Evolutionary conservation across 2,888 invertebrate species (phyloP).

Genomic region (Eupelmus urozonus): DNA sequence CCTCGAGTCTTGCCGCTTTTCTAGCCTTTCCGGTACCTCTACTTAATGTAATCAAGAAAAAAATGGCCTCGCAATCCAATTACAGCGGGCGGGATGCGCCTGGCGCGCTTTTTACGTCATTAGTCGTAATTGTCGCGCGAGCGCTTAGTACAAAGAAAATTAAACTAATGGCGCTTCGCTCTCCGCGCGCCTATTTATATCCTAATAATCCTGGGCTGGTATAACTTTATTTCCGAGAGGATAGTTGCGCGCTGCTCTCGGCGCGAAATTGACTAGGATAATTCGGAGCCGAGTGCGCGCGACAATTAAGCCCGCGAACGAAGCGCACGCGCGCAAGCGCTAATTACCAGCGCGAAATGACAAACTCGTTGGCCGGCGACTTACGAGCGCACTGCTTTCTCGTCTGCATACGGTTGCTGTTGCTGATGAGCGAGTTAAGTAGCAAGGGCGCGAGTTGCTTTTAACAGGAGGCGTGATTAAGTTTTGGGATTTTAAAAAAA

Average conservation of each 20-base stretch:
- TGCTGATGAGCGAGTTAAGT: too few relatives aligned
- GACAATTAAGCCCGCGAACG: conserved; percentile 27
- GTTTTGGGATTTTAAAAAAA: too few relatives aligned
- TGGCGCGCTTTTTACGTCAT: conserved; percentile 34
- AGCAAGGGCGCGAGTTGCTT: too few relatives aligned
- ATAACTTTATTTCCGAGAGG: conserved; percentile 47
- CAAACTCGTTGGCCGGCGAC: conserved; percentile 43
- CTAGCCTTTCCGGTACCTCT: too few relatives aligned
- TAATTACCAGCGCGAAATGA: conserved; percentile 25
- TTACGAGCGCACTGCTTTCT: too few relatives aligned
- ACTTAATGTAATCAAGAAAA: conserved; percentile 19
- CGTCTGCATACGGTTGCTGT: too few relatives aligned
- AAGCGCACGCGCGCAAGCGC: too few relatives aligned
- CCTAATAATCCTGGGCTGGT: conserved; percentile 42
- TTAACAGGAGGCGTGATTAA: too few relatives aligned
- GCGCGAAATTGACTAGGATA: conserved; percentile 35
- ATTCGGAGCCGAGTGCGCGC: conserved; percentile 14
- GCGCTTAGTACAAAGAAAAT: conserved; percentile 37
- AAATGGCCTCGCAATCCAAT: conserved; percentile 44
- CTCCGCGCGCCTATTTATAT: conserved; percentile 31
- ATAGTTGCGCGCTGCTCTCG: too few relatives aligned
- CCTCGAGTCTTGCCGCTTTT: too few relatives aligned
- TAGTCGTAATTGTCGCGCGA: conserved; percentile 40
- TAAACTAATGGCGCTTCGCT: conserved; percentile 31
- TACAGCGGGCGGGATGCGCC: neutral